Base-by-base conservation (phyloP, 2,113 vertebrate species). In the Castor canadensis region DNA sequence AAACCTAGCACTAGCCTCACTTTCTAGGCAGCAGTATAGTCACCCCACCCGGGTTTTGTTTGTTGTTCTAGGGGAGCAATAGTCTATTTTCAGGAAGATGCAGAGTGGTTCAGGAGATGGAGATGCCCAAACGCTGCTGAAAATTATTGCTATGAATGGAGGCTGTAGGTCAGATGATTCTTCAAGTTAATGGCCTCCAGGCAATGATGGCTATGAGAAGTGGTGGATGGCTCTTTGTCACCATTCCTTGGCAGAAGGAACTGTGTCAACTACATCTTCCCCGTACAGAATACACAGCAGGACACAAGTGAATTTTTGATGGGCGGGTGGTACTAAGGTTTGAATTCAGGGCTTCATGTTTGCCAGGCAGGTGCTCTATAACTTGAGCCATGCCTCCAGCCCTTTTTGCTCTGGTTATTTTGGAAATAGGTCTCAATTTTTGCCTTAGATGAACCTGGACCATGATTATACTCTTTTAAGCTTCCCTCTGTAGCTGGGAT, bases 1-100 rank as follows among this genome's bases (percentile, higher is more conserved):
- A 83, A 58, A 9, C 49, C 12, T 66, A 40, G 9, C 2, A 10
- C 22, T 76, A 60, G 38, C 2, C 19, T 0, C 24, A 26, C 19
- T 58, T 85, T 1, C 24, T 15, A 6, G 45, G 8, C 1, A 79
- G 9, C 5, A 10, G 76, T 45, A 16, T 2, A 9, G 11, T 13
- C 1, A 3, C 49, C 30, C 10, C 20, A 38, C 10, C 28, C 8
- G 8, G 6, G 0, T 6, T 58, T 40, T 35, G n/a, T 49, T 6
- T 75, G 43, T 60, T 24, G 13, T 16, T 52, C 60, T 43, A 58
- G 20, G 7, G 47, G 4, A 16, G 10, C 28, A 43, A 0, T 10
- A 9, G 9, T 47, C 9, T 60, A 11, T 64, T 94, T 93, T 82
- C 17, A 91, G 56, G 81, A 81, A 87, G 60, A 11, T 7, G 66